Evolutionary conservation across 2,113 vertebrate genomes (phyloP).

Genomic region (Notiomystis cincta): DNA sequence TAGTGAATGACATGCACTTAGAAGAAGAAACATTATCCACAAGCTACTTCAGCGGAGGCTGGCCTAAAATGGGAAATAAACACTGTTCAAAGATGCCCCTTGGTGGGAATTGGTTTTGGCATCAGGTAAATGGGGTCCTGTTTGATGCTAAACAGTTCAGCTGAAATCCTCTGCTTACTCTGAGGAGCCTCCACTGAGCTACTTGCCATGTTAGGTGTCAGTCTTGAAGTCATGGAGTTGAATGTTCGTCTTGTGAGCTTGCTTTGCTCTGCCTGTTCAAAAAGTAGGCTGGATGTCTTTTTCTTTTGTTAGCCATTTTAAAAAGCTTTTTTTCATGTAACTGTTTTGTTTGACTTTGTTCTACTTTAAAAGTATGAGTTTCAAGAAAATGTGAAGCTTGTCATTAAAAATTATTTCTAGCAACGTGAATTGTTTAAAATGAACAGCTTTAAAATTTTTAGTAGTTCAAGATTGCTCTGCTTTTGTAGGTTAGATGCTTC

Average conservation of each 20-base stretch:
- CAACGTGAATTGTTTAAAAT: background rate
- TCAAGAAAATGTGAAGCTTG: slow-evolving; percentile 13
- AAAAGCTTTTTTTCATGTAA: background rate
- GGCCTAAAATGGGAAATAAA: slow-evolving; percentile 1
- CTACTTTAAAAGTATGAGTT: background rate
- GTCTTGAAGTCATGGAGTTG: background rate
- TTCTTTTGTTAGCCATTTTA: background rate
- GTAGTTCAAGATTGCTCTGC: background rate
- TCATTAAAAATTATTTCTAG: background rate
- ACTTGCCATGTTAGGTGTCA: slow-evolving; percentile 36
- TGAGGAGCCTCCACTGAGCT: slow-evolving; percentile 62
- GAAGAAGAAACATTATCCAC: background rate
- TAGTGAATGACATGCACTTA: slow-evolving; percentile 61
- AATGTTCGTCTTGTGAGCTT: slow-evolving; percentile 34
- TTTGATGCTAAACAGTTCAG: background rate
- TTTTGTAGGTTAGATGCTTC: background rate
- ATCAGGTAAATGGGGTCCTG: background rate
- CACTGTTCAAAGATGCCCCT: background rate
- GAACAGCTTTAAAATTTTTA: background rate
- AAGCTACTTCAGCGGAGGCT: slow-evolving; percentile 59
- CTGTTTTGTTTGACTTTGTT: background rate
- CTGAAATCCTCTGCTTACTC: background rate
- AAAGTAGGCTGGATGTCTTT: background rate
- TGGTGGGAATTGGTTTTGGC: background rate
- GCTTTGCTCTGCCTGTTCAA: slow-evolving; percentile 11